Evolutionary conservation across 2,888 invertebrate genomes (phyloP).

Genomic region (Heteromurus nitidus): DNA sequence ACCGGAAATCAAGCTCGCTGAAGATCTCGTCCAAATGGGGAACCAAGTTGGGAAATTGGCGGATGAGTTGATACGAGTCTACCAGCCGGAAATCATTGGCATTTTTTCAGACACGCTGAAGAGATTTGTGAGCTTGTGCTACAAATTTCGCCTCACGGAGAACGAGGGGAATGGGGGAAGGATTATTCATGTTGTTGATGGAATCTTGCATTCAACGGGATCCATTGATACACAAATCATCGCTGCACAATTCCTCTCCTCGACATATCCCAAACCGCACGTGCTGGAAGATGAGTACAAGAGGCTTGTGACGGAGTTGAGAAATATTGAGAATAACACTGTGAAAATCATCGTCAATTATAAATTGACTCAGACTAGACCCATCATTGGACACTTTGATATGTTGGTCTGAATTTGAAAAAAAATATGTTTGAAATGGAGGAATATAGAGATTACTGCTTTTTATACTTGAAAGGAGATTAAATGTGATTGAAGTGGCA

Average conservation of each 20-base stretch:
- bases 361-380: constrained; percentile 60
- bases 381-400: constrained; percentile 61
- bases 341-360: constrained; percentile 67
- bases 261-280: constrained; percentile 61
- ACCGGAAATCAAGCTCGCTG: constrained; percentile 52
- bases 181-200: constrained; percentile 67
- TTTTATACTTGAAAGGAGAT: too few species aligned
- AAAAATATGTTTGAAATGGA: too few species aligned
- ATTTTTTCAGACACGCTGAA: constrained; percentile 65
- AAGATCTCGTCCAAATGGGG: constrained; percentile 56
- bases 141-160: constrained; percentile 59
- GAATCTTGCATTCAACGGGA: constrained; percentile 63
- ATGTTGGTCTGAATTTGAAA: constrained; percentile 64
- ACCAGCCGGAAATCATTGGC: constrained; percentile 59
- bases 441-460: too few species aligned
- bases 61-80: constrained; percentile 51
- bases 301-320: constrained; percentile 53
- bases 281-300: constrained; percentile 60
- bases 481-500: too few species aligned
- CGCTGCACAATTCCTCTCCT: constrained; percentile 62
- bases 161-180: constrained; percentile 58
- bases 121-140: constrained; percentile 65
- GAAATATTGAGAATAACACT: constrained; percentile 56
- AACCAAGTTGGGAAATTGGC: constrained; percentile 64
- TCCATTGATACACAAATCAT: constrained; percentile 65